Base-by-base conservation (phyloP, 2,797 vertebrate genomes). In the Podarcis lilfordi region DNA sequence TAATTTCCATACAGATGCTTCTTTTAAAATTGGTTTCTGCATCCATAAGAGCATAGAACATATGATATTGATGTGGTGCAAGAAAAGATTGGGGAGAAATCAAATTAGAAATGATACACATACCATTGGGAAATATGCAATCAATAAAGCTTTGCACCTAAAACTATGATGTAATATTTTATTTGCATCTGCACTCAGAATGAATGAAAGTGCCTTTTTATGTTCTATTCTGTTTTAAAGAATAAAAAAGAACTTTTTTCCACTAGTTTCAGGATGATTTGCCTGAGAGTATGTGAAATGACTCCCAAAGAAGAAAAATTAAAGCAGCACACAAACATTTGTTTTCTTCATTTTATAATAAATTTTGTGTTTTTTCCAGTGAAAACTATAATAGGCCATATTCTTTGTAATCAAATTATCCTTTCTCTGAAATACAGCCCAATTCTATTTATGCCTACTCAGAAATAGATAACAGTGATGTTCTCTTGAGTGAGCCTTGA, bases 201-300 rank as follows among this genome's bases (percentile, higher is more conserved):
- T 32, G 9, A 75, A 55, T 55, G 50, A 15, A 55, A 55, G 25
- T 5, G 1, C 40, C 68, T 79, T 82, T 66, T 1, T 10, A 35
- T 79, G 40, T 32, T 59, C 35, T 90, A 1, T 6, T 86, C 43
- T 89, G 59, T 45, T 10, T 76, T 88, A 80, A n/a, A 74, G 90
- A 64, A 35, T 5, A 83, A 35, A 50, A 84, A n/a, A 86, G 84
- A 37, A 4, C n/a, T 88, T 21, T 66, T 25, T 32, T 45, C 11
- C 19, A 2, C 59, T 68, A 74, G 4, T 19, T 80, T 37, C 66
- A n/a, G 27, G 68, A 86, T 79, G n/a, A 68, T 19, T 68, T 90
- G 69, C 84, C 86, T 81, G 61, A 11, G 29, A 9, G 80, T 0
- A 0, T 71, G 77, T 69, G 66, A 69, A 64, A 77, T 88, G 83